phyloP scores from a whole-genome alignment of 2,113 vertebrate species.

The Himantopus leucocephalus region DNA sequence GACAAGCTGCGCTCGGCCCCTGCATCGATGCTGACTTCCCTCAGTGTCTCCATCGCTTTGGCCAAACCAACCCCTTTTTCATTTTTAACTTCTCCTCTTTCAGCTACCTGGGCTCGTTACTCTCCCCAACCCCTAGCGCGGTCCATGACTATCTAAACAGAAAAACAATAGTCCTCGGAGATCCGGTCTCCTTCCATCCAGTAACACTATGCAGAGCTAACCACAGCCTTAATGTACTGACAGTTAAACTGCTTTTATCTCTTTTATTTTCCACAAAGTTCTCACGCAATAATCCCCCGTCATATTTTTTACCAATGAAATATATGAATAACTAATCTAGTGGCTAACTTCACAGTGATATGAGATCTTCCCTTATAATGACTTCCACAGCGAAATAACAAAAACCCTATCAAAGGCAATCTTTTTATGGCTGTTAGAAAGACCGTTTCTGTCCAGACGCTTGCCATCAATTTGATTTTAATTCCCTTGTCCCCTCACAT shows the following conservation, averaged over 20 bases:
- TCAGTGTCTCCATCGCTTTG: not conserved
- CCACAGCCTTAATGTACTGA: constrained; percentile 50
- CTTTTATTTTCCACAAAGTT: constrained; percentile 50
- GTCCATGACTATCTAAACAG: not conserved
- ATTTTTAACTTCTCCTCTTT: not conserved
- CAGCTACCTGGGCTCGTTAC: not conserved
- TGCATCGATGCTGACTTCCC: not conserved
- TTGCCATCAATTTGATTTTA: not conserved
- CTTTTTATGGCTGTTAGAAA: constrained; percentile 21
- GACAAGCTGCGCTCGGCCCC: not conserved
- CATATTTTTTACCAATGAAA: constrained; percentile 62
- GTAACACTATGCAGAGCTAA: constrained; percentile 39
- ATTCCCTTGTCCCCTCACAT: not conserved
- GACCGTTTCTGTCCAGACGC: not conserved
- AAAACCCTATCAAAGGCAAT: constrained; percentile 24
- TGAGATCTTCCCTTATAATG: not conserved
- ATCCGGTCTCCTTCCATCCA: not conserved
- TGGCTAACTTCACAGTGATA: constrained; percentile 26
- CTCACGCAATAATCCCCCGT: constrained; percentile 50
- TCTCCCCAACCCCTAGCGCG: accelerated
- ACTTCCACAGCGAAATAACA: constrained; percentile 33
- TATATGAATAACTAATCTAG: constrained; percentile 46
- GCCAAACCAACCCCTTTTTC: not conserved
- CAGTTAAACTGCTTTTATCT: constrained; percentile 70
- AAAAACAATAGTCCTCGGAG: not conserved